Base-by-base conservation (phyloP, 2,113 vertebrate genomes). In the Platichthys flesus region DNA sequence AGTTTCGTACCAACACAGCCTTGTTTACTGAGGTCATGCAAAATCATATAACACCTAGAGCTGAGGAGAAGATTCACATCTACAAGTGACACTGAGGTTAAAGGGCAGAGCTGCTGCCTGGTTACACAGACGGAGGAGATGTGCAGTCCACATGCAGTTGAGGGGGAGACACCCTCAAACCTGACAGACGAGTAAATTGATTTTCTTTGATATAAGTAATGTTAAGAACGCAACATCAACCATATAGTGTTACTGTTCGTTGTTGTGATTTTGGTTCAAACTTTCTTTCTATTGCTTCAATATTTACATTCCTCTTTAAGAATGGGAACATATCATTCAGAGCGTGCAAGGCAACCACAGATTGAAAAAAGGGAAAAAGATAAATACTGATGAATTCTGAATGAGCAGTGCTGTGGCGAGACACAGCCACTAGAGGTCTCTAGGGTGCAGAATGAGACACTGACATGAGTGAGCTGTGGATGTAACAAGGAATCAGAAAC, bases 401-500 rank as follows among this genome's bases (percentile, higher is more conserved):
- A 77, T 24, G 14, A 6, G 67, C 35, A 18, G 2, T 72, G 67
- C 49, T 26, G 37, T 85, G 71, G 14, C 67, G 60, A 3, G 54
- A 55, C 12, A 68, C 60, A 67, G 55, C 90, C 91, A 91, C 84
- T 63, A 93, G 89, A 78, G 88, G 89, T 72, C 88, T 82, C 88
- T 26, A 15, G 24, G 31, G 72, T 68, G 59, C 81, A 68, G 57
- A 37, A 18, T 5, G 9, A 26, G 24, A 55, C 1, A 6, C 13
- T 35, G 20, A 49, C 18, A 8, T 51, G 47, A 37, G 45, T 59
- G 42, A 68, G 70, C 42, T 47, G 18, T 68, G 42, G 21, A 81
- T 47, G 47, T 31, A 6, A 6, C 28, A 1, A 31, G 28, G 28
- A 31, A 31, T 31, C 5, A 31, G 28, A 31, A 31, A 5, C 5